A percentile compares a stretch with the other conserved stretches of the same genome.
Conservation (phyloP, 2,888 invertebrate species). For the Heliconius ethilla region DNA sequence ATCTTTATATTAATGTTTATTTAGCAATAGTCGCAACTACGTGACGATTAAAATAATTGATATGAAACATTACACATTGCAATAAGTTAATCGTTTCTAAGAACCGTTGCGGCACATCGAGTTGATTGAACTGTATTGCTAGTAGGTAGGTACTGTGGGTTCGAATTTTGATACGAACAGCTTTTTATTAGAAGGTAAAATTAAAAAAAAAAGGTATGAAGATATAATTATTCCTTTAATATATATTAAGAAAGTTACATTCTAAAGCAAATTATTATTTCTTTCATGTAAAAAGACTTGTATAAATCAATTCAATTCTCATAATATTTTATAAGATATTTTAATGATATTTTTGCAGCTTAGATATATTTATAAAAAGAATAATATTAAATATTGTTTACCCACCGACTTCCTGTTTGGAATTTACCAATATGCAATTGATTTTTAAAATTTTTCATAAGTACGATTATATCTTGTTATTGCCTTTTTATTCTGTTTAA, state of each 20-base stretch:
- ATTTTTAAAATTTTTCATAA: not conserved
- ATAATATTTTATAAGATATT: no score
- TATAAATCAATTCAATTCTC: no score
- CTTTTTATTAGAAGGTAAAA: no score
- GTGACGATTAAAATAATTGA: conserved; percentile 13
- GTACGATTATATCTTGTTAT: not conserved
- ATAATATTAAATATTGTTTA: not conserved
- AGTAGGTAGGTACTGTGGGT: not conserved
- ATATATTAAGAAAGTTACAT: no score
- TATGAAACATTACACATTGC: not conserved
- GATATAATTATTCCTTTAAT: no score
- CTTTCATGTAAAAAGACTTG: no score
- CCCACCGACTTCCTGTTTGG: not conserved
- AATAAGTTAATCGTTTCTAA: not conserved
- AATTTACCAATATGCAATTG: not conserved
- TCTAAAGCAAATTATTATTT: no score
- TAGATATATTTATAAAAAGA: not conserved
- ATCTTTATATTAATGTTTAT: not conserved
- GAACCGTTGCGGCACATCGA: no score
- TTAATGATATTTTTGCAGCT: not conserved
- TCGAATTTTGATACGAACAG: not conserved
- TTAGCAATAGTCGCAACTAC: not conserved
- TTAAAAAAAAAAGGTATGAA: no score
- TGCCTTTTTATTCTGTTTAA: not conserved
- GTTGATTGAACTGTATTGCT: not conserved